Evolutionary conservation across 1,140 invertebrate genomes (phyloP).

Genomic region (Anastatus disparis): DNA sequence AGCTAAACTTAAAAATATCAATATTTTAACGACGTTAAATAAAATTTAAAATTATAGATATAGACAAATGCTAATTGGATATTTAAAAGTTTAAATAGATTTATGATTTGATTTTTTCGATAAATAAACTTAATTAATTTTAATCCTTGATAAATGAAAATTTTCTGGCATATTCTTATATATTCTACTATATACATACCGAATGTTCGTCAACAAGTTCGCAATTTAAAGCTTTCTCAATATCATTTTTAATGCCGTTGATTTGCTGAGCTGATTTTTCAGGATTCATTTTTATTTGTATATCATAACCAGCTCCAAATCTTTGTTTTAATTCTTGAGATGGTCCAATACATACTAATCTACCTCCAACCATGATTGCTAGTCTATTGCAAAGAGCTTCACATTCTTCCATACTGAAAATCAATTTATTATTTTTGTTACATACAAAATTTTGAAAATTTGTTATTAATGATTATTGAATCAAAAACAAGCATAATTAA

Average conservation of each 20-base stretch:
- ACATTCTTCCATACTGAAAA: slow-evolving; percentile 91
- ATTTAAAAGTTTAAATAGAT: too few relatives aligned
- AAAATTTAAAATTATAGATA: too few relatives aligned
- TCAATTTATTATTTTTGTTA: too few relatives aligned
- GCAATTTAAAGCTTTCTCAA: slow-evolving; percentile 52
- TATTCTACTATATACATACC: slow-evolving; percentile 44
- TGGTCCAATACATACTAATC: slow-evolving; percentile 78
- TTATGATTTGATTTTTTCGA: too few relatives aligned
- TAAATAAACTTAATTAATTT: too few relatives aligned
- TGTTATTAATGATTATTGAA: too few relatives aligned
- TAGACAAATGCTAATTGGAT: too few relatives aligned
- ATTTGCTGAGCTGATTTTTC: slow-evolving; percentile 45
- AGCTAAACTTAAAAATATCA: too few relatives aligned
- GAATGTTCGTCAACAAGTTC: slow-evolving; percentile 59
- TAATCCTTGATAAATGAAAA: too few relatives aligned
- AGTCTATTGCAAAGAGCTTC: slow-evolving; percentile 87
- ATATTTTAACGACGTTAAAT: too few relatives aligned
- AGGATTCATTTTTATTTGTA: slow-evolving; percentile 60
- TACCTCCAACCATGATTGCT: slow-evolving; percentile 89
- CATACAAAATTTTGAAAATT: too few relatives aligned
- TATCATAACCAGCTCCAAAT: slow-evolving; percentile 68
- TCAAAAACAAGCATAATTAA: not conserved
- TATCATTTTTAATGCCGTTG: slow-evolving; percentile 51
- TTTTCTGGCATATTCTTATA: too few relatives aligned
- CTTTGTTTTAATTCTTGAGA: slow-evolving; percentile 75